Base-by-base conservation (phyloP, 2,888 invertebrate genomes). In the Tromatobia lineatoria region DNA sequence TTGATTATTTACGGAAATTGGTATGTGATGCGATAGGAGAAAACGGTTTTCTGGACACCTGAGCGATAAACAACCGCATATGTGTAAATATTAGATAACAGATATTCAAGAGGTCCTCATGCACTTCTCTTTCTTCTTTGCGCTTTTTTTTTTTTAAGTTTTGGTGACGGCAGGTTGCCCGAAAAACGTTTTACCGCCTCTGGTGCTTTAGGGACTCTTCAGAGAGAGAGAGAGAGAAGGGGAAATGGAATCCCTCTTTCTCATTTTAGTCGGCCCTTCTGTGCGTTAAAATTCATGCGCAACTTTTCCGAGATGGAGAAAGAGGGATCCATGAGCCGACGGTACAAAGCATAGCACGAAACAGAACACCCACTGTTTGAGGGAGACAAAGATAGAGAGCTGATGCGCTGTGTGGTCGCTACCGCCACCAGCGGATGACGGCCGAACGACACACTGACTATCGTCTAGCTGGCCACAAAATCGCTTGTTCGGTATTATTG, bases 341-440 rank as follows among this genome's bases (percentile, higher is more conserved):
- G 59, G n/a, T 70, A 79, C 71, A 73, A 71, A 80, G 67, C 76
- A 50, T 76, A 76, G 71, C 70, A 54, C 64, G 61, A 66, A 73
- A 82, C 80, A 61, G 81, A 78, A 81, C 81, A 73, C 80, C 83
- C 76, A 81, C 80, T 66, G 80, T 84, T 84, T 61, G 54, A 61
- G 59, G 54, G 69, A 61, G 61, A 80, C 64, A 47, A 20, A 18
- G 74, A 11, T 38, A 69, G 47, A 54, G 50, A 20, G 47, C 54
- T 70, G 61, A 69, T 78, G 59, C 25, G 54, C 69, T 64, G 59
- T 3, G 10, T 78, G 74, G 70, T 42, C 59, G 45, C 74, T 74
- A 75, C 78, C 80, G 76, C 71, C 70, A 69, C 66, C 73, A 50
- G 20, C 57, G 67, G 70, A 71, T 34, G 20, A n/a, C 20, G 25